A percentile compares a stretch with the other conserved stretches of the same genome.
Evolutionary conservation across 2,888 invertebrate species (phyloP).

Genomic region (Cloeon dipterum): DNA sequence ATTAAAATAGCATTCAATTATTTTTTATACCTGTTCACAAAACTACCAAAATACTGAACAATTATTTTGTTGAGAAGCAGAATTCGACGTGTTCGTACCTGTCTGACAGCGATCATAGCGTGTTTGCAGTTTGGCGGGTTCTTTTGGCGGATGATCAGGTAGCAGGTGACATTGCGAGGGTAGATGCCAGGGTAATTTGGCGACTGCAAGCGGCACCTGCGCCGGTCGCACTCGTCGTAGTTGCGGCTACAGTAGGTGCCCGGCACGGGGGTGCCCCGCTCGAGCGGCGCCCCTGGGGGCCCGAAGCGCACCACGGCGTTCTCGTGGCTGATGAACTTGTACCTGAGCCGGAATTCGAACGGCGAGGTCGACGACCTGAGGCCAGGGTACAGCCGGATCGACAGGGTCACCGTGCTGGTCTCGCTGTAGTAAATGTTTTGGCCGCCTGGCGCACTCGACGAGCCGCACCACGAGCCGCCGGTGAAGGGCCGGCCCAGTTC

Average conservation of each 20-base stretch:
- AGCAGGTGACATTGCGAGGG: conserved; percentile 68
- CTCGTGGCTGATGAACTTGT: conserved; percentile 61
- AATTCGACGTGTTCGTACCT: too few relatives aligned
- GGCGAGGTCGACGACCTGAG: conserved; percentile 35
- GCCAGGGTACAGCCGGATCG: conserved; percentile 42
- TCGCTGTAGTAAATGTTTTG: conserved; percentile 73
- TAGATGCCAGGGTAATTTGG: conserved; percentile 82
- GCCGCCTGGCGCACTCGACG: conserved; percentile 49
- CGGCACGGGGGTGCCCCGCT: conserved; percentile 49
- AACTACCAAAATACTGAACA: too few relatives aligned
- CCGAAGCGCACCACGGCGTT: conserved; percentile 36
- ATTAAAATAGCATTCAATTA: too few relatives aligned
- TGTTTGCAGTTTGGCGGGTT: conserved; percentile 73
- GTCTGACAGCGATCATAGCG: conserved; percentile 65
- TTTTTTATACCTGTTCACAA: too few relatives aligned
- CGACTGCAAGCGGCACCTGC: conserved; percentile 52
- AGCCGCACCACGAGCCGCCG: conserved; percentile 77
- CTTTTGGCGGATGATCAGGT: conserved; percentile 67
- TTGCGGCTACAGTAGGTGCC: conserved; percentile 66
- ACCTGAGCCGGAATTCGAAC: conserved; percentile 58
- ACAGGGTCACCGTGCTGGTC: conserved; percentile 70
- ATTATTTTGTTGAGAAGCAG: too few relatives aligned
- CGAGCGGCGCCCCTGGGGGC: conserved; percentile 33
- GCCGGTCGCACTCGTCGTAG: conserved; percentile 55
- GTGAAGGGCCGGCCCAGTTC: conserved; percentile 71